phyloP scores from a whole-genome alignment of 1,140 invertebrate species.

The Glomeris maerens region DNA sequence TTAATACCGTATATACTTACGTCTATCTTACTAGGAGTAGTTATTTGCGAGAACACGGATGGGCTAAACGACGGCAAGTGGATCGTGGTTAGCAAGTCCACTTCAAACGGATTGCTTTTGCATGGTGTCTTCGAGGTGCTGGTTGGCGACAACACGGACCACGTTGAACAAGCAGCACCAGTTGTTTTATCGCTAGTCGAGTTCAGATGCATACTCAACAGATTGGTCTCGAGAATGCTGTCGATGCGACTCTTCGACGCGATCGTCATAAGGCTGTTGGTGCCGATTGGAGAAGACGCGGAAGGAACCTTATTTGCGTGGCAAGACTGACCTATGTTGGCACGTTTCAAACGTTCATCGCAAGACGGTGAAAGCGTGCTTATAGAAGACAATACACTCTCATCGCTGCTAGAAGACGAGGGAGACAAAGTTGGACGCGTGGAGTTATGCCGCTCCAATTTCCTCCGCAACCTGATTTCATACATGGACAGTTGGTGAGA shows the following conservation, averaged over 20 bases:
- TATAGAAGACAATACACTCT: too few relatives aligned
- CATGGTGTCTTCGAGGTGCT: background rate
- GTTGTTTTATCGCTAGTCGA: too few relatives aligned
- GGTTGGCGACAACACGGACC: background rate
- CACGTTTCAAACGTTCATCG: too few relatives aligned
- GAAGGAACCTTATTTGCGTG: too few relatives aligned
- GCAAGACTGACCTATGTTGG: too few relatives aligned
- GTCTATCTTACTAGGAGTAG: conserved; percentile 11
- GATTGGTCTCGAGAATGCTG: background rate
- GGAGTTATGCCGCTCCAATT: too few relatives aligned
- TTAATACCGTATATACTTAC: conserved; percentile 12
- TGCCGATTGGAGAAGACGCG: background rate
- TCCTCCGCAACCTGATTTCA: too few relatives aligned
- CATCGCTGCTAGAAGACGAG: too few relatives aligned
- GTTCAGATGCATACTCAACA: background rate
- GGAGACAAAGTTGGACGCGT: too few relatives aligned
- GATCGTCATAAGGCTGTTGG: background rate
- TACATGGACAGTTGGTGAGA: too few relatives aligned
- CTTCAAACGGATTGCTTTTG: conserved; percentile 12
- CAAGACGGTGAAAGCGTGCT: too few relatives aligned
- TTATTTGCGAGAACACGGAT: conserved; percentile 11
- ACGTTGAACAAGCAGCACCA: background rate
- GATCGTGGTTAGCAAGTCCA: conserved; percentile 8
- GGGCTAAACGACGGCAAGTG: conserved; percentile 14
- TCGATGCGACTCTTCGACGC: too few relatives aligned